Base-by-base conservation (phyloP, 2,888 invertebrate species). In the Drosophila quinaria region DNA sequence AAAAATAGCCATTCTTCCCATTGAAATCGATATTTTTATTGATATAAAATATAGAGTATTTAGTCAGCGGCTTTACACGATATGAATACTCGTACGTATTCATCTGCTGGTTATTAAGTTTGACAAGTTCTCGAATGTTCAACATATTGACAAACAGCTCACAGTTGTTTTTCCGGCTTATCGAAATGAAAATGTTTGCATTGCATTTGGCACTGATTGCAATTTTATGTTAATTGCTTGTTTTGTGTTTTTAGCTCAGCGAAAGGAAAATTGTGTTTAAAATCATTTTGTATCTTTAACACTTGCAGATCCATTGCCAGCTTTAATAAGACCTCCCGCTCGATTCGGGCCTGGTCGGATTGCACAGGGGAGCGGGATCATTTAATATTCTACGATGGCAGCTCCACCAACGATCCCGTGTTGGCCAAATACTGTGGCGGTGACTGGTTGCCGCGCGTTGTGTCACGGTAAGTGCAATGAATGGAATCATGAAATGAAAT, bases 351-450 rank as follows among this genome's bases (percentile, higher is more conserved):
- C 61, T 97, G 97, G 97, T 92, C 93, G 54, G 97, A 97, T 90
- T 97, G 97, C 91, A 96, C 96, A 0, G 95, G 96, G 3, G 96
- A 96, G 90, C 94, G 96, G 52, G 97, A 97, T 93, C 95, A 96
- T 79, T 94, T 98, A 65, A 96, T 97, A 81, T 96, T 98, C 92
- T 97, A 97, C 92, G 97, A 98, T 92, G 97, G 97, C 62, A 95
- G 96, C 55, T 95, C 95, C 39, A 95, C 96, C 13, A 96, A 97
- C 91, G 97, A 97, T 93, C 96, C 97, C 8, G 96, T 97, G 56
- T 94, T 97, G 84, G 95, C 97, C 74, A 96, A 97, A 91, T 97
- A 97, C 93, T 98, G 98, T 92, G 97, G 97, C 13, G 97, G 97
- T 3, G 97, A 96, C 91, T 95, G 96, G 95, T 93, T 97, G 90